Evolutionary conservation across 1,140 invertebrate genomes (phyloP).

Genomic region (Dendroctonus valens): DNA sequence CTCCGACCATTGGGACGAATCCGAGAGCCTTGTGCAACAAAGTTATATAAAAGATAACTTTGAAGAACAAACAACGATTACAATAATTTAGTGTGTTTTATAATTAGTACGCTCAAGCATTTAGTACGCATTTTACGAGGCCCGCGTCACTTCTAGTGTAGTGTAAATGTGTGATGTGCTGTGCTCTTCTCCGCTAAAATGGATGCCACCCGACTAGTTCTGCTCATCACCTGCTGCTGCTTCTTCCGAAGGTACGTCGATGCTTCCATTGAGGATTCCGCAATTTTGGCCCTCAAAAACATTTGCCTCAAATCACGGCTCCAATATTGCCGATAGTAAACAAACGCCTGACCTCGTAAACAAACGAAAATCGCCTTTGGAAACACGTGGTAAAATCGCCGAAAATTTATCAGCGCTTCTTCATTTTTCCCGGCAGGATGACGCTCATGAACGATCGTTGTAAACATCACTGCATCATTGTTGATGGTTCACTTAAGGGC

Average conservation of each 20-base stretch:
- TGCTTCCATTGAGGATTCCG: not conserved
- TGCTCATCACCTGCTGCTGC: not conserved
- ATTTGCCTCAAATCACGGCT: no score
- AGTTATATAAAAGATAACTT: constrained; percentile 33
- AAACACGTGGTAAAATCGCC: no score
- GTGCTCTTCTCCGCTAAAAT: constrained; percentile 15
- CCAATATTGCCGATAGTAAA: no score
- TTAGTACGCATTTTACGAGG: constrained; percentile 13
- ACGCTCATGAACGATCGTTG: no score
- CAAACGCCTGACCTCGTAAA: no score
- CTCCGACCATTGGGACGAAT: no score
- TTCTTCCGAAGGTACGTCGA: not conserved
- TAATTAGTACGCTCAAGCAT: constrained; percentile 12
- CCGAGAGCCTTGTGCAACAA: constrained; percentile 21
- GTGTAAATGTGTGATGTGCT: constrained; percentile 24
- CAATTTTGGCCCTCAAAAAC: no score
- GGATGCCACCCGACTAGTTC: constrained; percentile 18
- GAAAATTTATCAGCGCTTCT: no score
- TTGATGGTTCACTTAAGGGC: no score
- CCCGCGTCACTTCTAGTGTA: not conserved
- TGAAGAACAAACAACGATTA: constrained; percentile 29
- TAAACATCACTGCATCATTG: no score
- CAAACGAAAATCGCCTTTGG: no score
- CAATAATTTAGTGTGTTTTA: constrained; percentile 25
- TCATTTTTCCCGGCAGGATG: no score